Percentiles rank a stretch among this genome's conserved stretches.
phyloP scores from a whole-genome alignment of 2,113 vertebrate genomes.

The Neomonachus schauinslandi region DNA sequence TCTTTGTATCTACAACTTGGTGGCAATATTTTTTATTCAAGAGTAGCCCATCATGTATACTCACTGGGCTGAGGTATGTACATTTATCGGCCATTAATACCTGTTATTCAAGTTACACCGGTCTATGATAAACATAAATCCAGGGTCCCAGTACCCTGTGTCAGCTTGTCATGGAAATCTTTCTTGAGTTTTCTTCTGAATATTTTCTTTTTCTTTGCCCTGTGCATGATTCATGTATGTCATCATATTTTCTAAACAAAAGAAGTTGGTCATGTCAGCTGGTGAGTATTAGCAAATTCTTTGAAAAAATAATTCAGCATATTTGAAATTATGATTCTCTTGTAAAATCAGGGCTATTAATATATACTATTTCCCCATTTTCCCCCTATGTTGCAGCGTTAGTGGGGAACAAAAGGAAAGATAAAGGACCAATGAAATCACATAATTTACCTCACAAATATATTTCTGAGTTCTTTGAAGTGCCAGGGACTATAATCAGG shows the following conservation, averaged over 20 bases:
- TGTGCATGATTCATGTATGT: neutral
- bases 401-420: neutral
- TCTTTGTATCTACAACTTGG: neutral
- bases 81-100: neutral
- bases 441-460: neutral
- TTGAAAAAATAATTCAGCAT: neutral
- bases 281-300: neutral
- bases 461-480: neutral
- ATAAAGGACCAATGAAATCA: neutral
- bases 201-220: neutral
- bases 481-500: neutral
- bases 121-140: neutral
- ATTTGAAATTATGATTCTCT: neutral
- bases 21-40: neutral
- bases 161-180: neutral
- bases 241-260: neutral
- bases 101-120: constrained; percentile 33
- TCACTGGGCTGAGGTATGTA: neutral
- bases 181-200: neutral
- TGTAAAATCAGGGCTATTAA: neutral
- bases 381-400: neutral
- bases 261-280: neutral
- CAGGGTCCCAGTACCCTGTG: neutral
- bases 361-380: neutral
- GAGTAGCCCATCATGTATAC: neutral